A percentile compares a stretch with the other conserved stretches of the same genome.
Evolutionary conservation across 2,113 vertebrate species (phyloP).

Genomic region (Rousettus leschenaultii): DNA sequence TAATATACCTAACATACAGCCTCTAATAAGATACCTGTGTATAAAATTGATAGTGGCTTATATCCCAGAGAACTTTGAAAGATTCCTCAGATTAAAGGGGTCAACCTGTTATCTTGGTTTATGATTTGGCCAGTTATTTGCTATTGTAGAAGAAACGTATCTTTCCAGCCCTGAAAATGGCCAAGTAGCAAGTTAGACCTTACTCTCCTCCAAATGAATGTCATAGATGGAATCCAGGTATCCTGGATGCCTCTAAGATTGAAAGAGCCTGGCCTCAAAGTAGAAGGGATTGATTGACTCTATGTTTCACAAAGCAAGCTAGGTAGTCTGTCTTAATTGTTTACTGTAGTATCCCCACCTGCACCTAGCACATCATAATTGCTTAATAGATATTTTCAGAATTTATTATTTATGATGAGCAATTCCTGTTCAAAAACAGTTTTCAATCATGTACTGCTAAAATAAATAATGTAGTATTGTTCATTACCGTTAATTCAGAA

Average conservation of each 20-base stretch:
- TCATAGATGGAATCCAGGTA: not conserved
- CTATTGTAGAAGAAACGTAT: not conserved
- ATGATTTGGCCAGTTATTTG: not conserved
- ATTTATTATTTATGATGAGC: not conserved
- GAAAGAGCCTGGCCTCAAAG: not conserved
- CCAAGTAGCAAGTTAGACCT: not conserved
- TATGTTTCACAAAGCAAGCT: not conserved
- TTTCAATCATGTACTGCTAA: not conserved
- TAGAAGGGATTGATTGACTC: not conserved
- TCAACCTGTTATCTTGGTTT: not conserved
- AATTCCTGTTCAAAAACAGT: not conserved
- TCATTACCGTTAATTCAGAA: not conserved
- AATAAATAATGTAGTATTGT: not conserved
- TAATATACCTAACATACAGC: not conserved
- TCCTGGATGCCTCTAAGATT: not conserved
- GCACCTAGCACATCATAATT: not conserved
- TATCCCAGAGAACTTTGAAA: not conserved
- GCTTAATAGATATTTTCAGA: not conserved
- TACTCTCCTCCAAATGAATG: not conserved
- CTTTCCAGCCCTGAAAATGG: not conserved
- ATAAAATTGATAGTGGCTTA: not conserved
- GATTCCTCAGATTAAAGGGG: not conserved
- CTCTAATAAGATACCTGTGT: not conserved
- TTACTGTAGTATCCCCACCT: not conserved
- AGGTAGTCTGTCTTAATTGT: not conserved